phyloP scores from a whole-genome alignment of 2,797 vertebrate genomes.

The Gallinago nigripennis region DNA sequence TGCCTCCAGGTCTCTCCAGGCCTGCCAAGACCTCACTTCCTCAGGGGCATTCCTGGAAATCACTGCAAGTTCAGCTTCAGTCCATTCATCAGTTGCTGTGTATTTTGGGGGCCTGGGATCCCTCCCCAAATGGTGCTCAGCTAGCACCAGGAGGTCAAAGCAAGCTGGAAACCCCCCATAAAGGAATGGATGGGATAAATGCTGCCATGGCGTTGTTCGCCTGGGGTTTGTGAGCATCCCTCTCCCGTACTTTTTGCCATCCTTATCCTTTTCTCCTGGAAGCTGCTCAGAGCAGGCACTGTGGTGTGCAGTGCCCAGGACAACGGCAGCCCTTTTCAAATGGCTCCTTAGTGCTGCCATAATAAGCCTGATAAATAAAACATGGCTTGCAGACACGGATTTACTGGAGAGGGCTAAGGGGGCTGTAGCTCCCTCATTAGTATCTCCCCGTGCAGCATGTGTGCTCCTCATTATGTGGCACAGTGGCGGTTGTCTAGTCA shows the following conservation, averaged over 20 bases:
- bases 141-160: not conserved
- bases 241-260: not conserved
- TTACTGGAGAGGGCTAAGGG: conserved; percentile 68
- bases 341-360: conserved; percentile 60
- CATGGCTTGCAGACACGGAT: conserved; percentile 57
- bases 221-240: rapidly evolving
- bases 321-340: conserved; percentile 37
- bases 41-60: not conserved
- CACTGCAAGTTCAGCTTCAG: not conserved
- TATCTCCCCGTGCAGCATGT: conserved; percentile 55
- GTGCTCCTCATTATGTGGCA: conserved; percentile 67
- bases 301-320: not conserved
- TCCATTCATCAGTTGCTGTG: not conserved
- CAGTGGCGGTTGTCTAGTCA: conserved; percentile 51
- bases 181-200: not conserved
- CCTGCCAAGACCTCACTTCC: not conserved
- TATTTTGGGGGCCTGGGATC: not conserved
- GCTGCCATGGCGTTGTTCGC: not conserved
- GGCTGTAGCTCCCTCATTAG: conserved; percentile 68
- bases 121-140: not conserved
- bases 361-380: conserved; percentile 71
- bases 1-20: not conserved
- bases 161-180: not conserved
- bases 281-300: not conserved
- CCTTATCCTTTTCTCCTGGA: not conserved